phyloP scores from a whole-genome alignment of 1,140 invertebrate species.

The Odontomachus brunneus region DNA sequence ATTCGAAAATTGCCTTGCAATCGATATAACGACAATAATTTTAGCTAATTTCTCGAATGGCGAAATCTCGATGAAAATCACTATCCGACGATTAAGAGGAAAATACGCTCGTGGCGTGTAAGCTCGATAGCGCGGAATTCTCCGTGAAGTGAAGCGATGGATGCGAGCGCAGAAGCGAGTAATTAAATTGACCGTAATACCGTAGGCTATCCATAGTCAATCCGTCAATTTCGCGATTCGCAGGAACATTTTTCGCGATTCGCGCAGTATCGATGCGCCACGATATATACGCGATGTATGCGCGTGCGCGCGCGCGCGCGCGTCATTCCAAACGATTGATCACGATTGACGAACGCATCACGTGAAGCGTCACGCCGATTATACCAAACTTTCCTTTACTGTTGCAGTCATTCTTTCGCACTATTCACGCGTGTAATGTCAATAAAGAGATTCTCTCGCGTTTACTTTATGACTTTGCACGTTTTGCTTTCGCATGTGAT shows the following conservation, averaged over 20 bases:
- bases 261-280: conserved; percentile 4
- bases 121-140: background rate
- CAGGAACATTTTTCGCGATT: background rate
- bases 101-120: background rate
- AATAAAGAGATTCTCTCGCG: background rate
- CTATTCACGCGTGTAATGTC: background rate
- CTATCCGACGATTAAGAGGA: background rate
- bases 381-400: no score
- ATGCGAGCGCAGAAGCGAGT: background rate
- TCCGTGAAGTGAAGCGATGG: background rate
- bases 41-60: background rate
- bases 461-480: background rate
- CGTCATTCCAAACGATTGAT: conserved; percentile 35
- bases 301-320: no score
- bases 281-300: background rate
- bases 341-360: conserved; percentile 15
- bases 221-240: conserved; percentile 4
- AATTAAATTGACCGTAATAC: conserved; percentile 40
- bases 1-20: no score
- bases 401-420: background rate
- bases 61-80: background rate
- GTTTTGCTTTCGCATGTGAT: background rate
- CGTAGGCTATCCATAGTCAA: conserved; percentile 24
- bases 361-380: background rate
- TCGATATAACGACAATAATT: background rate